phyloP scores from a whole-genome alignment of 1,140 invertebrate species.

The Pemphigus obesinymphae region DNA sequence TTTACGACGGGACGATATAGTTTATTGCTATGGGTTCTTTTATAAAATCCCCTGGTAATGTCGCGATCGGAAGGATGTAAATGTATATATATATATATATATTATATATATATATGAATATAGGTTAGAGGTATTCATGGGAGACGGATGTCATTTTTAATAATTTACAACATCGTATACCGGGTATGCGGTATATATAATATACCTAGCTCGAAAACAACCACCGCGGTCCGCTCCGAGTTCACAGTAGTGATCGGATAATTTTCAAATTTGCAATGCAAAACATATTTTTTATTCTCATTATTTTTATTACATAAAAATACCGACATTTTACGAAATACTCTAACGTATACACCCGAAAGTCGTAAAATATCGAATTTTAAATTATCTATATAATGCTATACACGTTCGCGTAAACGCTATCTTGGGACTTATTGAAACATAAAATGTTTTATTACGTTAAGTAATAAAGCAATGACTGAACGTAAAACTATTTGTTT shows the following conservation, averaged over 20 bases:
- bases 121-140: background rate
- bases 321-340: background rate
- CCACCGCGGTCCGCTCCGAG: background rate
- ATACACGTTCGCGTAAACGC: slow-evolving; percentile 3
- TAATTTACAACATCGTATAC: background rate
- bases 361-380: background rate
- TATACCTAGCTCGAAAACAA: background rate
- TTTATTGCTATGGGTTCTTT: background rate
- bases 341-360: background rate
- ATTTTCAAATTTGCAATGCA: background rate
- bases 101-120: no score
- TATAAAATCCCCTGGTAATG: background rate
- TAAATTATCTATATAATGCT: background rate
- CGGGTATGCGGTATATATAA: background rate
- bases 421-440: slow-evolving; percentile 10
- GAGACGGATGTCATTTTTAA: background rate
- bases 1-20: background rate
- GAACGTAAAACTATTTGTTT: background rate
- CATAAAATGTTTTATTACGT: slow-evolving; percentile 8
- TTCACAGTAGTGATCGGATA: background rate
- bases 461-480: background rate
- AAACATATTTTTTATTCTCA: background rate
- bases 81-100: no score
- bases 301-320: background rate
- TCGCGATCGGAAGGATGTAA: background rate